phyloP scores from a whole-genome alignment of 2,888 invertebrate genomes.

The Ectemnius continuus region DNA sequence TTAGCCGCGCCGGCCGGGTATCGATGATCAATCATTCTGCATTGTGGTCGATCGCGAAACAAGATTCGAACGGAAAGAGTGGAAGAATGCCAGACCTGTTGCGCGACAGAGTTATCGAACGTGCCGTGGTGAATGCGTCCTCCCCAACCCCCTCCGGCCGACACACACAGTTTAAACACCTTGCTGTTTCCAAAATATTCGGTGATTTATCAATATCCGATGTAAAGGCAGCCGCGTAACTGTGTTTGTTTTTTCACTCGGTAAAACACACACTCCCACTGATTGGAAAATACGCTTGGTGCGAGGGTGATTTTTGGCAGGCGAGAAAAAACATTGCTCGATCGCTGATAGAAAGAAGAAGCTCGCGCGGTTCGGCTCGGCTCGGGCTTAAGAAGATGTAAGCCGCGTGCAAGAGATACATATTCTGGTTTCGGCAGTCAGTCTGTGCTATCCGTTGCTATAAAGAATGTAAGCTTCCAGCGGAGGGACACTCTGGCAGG shows the following conservation, averaged over 20 bases:
- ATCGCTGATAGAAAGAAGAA: not conserved
- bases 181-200: not conserved
- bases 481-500: slow-evolving; percentile 25
- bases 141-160: not conserved
- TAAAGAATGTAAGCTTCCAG: slow-evolving; percentile 67
- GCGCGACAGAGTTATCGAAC: slow-evolving; percentile 48
- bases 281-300: not conserved
- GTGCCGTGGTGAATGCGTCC: slow-evolving; percentile 2
- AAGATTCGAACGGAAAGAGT: slow-evolving; percentile 32
- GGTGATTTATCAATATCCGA: not conserved
- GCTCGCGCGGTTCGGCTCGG: no score
- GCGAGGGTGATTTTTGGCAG: not conserved
- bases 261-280: no score
- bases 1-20: slow-evolving; percentile 18
- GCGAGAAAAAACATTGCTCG: not conserved
- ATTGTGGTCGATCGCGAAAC: slow-evolving; percentile 21
- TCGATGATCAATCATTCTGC: slow-evolving; percentile 50
- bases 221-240: no score
- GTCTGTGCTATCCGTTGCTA: slow-evolving; percentile 68
- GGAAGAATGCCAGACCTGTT: slow-evolving; percentile 53
- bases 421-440: slow-evolving; percentile 51
- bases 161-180: not conserved
- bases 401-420: slow-evolving; percentile 49
- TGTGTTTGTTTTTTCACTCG: no score
- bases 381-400: slow-evolving; percentile 61